Evolutionary conservation across 2,888 invertebrate genomes (phyloP), one percentile per base, ranked within the genome.

Genomic region (Polietes domitor): DNA sequence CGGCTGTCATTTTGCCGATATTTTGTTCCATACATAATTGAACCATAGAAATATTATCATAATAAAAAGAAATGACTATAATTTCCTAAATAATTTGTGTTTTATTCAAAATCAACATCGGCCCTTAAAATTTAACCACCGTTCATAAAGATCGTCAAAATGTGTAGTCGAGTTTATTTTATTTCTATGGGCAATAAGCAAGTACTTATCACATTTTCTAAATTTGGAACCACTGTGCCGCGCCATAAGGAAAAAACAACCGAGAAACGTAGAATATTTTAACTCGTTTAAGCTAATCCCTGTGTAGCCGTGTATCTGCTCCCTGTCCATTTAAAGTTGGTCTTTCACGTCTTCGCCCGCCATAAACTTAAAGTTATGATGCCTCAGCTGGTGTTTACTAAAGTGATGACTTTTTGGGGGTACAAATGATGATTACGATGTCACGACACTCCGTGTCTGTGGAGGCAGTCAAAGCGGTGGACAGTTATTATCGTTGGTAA

Each of bases 381-480:
- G 75, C 72, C 80, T 81, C 81, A 84, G 84, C 84, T 84, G 80
- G 78, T 84, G 78, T 84, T 76, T 81, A 37, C 75, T 41, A 78
- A 81, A 84, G 75, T 84, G 78, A 84, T 76, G 80, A 77, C 80
- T 83, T 83, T 83, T 83, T 21, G 65, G 65, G 79, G 76, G 70
- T 77, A 83, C 53, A 77, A 83, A 83, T 77, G 50, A 74, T 61
- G 55, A 80, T 53, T 32, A 47, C 63, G 65, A n/a, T 37, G 65
- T 37, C 24, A 32, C 24, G 55, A 21, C 58, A 15, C 26, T 24
- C 26, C 1, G 58, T 10, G 6, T 15, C 58, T 2, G 21, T 6
- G 10, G 53, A 26, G 24, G n/a, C 50, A 72, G 43, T 55, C 43
- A 32, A 61, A 61, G 55, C 63, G 43, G 37, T 43, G 83, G 80